Evolutionary conservation across 2,113 vertebrate species (phyloP), one percentile per base, ranked within the genome.

Genomic region (Candoia aspera): DNA sequence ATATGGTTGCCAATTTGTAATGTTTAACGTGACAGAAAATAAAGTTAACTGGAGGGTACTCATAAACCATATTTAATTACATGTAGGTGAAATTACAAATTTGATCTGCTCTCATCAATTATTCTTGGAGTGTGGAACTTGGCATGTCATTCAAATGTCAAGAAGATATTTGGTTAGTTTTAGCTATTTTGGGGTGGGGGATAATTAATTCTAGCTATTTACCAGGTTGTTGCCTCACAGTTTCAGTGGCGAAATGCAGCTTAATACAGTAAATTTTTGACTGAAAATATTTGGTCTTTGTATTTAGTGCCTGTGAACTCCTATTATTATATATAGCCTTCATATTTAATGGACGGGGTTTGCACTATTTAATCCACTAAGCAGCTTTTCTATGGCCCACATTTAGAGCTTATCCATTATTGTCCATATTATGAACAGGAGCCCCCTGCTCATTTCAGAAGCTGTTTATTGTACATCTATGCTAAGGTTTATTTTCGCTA

Each of bases 331-430:
- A 0, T 90, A 23, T 49, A 29, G 90, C 26, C 91, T 64, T 87
- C 86, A 0, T 86, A 42, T 94, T 93, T 94, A 46, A 91, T 57
- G 92, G 90, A 79, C 8, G 15, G 90, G 93, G 86, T 95, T 95
- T 93, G 87, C 84, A 94, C 91, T 91, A 95, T 93, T 93, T 95
- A 93, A 94, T 92, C 92, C 95, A 89, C 89, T 95, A 96, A 96
- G 94, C 94, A 95, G 94, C 95, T 97, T 96, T 96, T 90, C 90
- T 89, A 54, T 91, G 92, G 84, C 92, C 88, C 89, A 91, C 85
- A 95, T 96, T 94, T 92, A 91, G 62, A 91, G 37, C 93, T 86
- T 92, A 87, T n/a, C 46, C 26, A 90, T 92, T 55, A 91, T 19
- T 1, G n/a, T 49, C 83, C 54, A n/a, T 91, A 86, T 91, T 90